Evolutionary conservation across 2,797 vertebrate species (phyloP).

Genomic region (Cyclopterus lumpus): DNA sequence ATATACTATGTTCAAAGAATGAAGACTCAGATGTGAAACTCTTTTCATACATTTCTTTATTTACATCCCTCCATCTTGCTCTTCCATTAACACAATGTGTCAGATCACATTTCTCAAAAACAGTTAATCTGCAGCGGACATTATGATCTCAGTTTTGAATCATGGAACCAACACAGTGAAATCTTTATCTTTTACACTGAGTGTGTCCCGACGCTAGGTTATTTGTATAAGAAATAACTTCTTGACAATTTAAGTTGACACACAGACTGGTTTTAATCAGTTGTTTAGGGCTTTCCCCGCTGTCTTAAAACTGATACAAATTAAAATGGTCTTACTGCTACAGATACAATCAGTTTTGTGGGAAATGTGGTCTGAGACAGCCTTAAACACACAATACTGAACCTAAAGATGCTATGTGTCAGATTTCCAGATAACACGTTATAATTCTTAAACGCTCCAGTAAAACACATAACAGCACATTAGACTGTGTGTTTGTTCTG

Average conservation of each 20-base stretch:
- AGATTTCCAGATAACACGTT: constrained; percentile 59
- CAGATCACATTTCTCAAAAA: constrained; percentile 63
- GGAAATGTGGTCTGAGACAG: constrained; percentile 65
- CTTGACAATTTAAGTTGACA: constrained; percentile 11
- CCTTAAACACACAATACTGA: constrained; percentile 48
- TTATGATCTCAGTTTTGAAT: neutral
- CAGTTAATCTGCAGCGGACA: constrained; percentile 30
- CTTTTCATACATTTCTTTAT: constrained; percentile 83
- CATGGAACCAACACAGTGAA: constrained; percentile 16
- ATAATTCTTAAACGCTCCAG: constrained; percentile 43
- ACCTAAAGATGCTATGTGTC: constrained; percentile 58
- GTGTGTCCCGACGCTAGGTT: constrained; percentile 1
- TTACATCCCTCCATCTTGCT: constrained; percentile 79
- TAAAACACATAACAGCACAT: constrained; percentile 18
- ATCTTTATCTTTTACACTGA: constrained; percentile 4
- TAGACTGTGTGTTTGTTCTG: constrained; percentile 1
- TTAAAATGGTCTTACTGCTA: constrained; percentile 6
- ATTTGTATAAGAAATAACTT: constrained; percentile 5
- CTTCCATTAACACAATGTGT: constrained; percentile 55
- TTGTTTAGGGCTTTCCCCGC: neutral
- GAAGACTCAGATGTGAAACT: constrained; percentile 46
- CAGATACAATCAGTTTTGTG: constrained; percentile 34
- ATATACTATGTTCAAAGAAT: constrained; percentile 28
- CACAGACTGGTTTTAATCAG: constrained; percentile 18
- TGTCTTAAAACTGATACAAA: neutral